Evolutionary conservation across 1,140 invertebrate species (phyloP).

Genomic region (Lordiphosa mommai): DNA sequence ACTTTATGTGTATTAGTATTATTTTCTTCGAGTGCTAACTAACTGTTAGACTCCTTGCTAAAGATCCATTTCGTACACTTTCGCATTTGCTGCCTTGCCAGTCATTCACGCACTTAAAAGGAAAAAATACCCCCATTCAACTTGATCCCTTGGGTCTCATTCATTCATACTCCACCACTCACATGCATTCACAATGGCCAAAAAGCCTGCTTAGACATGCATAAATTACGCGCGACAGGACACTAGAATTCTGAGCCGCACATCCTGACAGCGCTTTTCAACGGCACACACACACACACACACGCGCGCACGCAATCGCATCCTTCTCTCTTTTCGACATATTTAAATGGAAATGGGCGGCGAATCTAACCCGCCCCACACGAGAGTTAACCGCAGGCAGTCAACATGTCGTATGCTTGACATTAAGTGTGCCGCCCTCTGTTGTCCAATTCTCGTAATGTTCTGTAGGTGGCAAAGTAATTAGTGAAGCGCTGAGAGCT

Average conservation of each 20-base stretch:
- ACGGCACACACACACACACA: not conserved
- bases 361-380: not conserved
- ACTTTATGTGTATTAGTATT: too few relatives aligned
- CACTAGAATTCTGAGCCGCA: not conserved
- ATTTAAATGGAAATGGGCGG: conserved; percentile 32
- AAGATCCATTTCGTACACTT: too few relatives aligned
- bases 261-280: conserved; percentile 12
- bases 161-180: not conserved
- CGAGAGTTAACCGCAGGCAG: conserved; percentile 51
- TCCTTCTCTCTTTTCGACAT: conserved; percentile 14
- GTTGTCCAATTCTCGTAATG: conserved; percentile 39
- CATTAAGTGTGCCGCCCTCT: conserved; percentile 48
- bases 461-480: conserved; percentile 67
- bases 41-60: too few relatives aligned
- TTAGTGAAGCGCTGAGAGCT: conserved; percentile 52
- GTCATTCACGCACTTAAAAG: conserved; percentile 3
- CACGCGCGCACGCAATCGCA: not conserved
- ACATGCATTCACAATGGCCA: not conserved
- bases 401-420: conserved; percentile 58
- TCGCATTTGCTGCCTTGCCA: too few relatives aligned
- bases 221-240: conserved; percentile 18
- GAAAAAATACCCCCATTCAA: not conserved
- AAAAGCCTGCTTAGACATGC: conserved; percentile 19
- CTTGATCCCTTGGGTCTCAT: not conserved
- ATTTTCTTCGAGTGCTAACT: too few relatives aligned